phyloP scores from a whole-genome alignment of 2,113 vertebrate species.

The Taurulus bubalis region DNA sequence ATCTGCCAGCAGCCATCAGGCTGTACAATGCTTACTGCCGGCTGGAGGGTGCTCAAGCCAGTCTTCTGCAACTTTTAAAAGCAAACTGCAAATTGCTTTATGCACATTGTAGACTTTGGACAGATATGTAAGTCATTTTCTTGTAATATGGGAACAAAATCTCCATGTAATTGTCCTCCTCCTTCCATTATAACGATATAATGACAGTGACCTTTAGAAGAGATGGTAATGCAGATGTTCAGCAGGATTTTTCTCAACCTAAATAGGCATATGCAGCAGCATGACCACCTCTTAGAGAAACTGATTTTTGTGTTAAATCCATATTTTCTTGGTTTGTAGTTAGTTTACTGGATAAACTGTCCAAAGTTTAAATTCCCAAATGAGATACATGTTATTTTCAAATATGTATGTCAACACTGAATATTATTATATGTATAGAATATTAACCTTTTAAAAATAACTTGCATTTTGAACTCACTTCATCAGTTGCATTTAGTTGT shows the following conservation, averaged over 20 bases:
- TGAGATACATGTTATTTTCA: not conserved
- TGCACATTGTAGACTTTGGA: not conserved
- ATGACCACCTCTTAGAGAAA: not conserved
- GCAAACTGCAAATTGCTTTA: not conserved
- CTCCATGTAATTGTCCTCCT: not conserved
- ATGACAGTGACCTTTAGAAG: constrained; percentile 14
- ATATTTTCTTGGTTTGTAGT: not conserved
- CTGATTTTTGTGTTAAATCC: not conserved
- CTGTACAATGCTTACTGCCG: constrained; percentile 1
- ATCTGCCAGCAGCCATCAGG: not conserved
- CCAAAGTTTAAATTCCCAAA: not conserved
- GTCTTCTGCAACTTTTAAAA: not conserved
- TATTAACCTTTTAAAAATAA: not conserved
- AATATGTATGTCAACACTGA: not conserved
- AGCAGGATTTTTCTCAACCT: not conserved
- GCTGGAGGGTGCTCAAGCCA: not conserved
- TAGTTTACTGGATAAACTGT: not conserved
- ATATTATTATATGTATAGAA: not conserved
- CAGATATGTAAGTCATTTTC: not conserved
- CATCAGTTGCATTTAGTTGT: no score
- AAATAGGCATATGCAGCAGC: not conserved
- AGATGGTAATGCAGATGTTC: not conserved
- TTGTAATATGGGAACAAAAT: constrained; percentile 10
- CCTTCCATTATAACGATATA: not conserved
- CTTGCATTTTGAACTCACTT: not conserved